These are phyloP conservation scores for Gymnothorax reevesii DNA, from an alignment of 2,797 vertebrate species.

Conservation along the genomic window DNA sequence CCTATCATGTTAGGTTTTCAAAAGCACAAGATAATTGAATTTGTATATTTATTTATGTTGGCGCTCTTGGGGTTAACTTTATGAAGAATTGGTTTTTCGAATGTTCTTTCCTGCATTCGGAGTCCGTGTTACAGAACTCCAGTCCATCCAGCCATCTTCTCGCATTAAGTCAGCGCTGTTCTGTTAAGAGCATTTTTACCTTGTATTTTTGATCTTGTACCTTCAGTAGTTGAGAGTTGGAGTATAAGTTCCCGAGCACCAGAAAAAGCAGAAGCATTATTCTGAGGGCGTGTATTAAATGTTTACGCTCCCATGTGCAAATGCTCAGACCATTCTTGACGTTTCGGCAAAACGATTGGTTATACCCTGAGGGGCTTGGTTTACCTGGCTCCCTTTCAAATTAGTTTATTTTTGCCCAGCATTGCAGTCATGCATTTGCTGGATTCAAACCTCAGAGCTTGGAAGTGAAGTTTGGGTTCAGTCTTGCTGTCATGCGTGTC, in stretches of 20 bases:
- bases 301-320: background rate
- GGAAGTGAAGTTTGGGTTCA: background rate
- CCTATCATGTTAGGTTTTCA: too few species aligned
- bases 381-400: background rate
- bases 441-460: background rate
- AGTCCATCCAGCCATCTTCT: too few species aligned
- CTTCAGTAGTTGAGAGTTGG: background rate
- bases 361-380: background rate
- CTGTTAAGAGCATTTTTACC: too few species aligned
- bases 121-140: too few species aligned
- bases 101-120: too few species aligned
- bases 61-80: too few species aligned
- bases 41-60: too few species aligned
- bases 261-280: background rate
- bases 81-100: too few species aligned
- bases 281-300: background rate
- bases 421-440: background rate
- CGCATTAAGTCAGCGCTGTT: too few species aligned
- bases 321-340: background rate
- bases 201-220: too few species aligned
- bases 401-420: background rate
- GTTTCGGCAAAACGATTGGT: background rate
- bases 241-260: background rate
- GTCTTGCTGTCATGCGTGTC: background rate
- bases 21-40: too few species aligned